Percentiles rank a stretch among this genome's conserved stretches.
Conservation (phyloP, 1,140 invertebrate genomes). For the Cotesia glomerata region DNA sequence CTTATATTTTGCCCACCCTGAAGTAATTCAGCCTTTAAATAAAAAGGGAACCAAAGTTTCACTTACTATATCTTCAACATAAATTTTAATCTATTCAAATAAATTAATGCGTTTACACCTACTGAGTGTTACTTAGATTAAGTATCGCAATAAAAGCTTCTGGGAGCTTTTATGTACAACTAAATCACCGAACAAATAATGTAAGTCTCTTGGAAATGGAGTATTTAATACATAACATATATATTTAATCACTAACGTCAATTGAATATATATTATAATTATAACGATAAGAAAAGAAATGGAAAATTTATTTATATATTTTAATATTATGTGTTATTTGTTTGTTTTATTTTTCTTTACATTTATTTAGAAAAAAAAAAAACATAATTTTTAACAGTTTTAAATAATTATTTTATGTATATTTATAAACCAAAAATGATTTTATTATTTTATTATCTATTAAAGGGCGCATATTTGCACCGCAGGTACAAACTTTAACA, state of each 20-base stretch:
- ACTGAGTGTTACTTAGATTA: no score
- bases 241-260: no score
- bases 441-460: not conserved
- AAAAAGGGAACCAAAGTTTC: not conserved
- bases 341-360: not conserved
- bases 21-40: slow-evolving; percentile 19
- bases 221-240: no score
- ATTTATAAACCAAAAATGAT: not conserved
- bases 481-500: slow-evolving; percentile 25
- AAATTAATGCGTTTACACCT: not conserved
- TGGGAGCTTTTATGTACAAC: no score
- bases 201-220: no score
- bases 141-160: no score
- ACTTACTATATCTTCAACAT: not conserved
- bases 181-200: no score
- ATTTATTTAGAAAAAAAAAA: not conserved
- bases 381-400: not conserved
- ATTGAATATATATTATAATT: no score
- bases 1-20: slow-evolving; percentile 4
- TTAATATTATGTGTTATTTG: not conserved
- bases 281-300: not conserved
- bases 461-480: slow-evolving; percentile 23
- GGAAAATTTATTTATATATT: not conserved
- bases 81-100: not conserved
- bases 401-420: not conserved